A percentile compares a stretch with the other conserved stretches of the same genome.
Evolutionary conservation across 2,797 vertebrate genomes (phyloP).

Genomic region (Phalanger gymnotis): DNA sequence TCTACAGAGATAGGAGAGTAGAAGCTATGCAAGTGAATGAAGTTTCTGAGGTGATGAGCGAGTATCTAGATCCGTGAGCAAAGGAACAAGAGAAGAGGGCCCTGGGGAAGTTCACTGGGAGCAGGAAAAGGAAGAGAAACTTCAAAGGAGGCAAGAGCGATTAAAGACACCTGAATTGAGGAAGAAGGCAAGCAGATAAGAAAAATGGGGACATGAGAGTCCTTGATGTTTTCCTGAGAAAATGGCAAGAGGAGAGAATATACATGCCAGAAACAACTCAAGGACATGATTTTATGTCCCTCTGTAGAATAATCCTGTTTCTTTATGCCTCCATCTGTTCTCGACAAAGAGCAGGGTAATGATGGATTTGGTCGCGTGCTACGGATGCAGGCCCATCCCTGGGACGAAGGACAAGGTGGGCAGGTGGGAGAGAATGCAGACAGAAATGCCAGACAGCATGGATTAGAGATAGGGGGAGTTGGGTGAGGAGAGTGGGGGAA

Average conservation of each 20-base stretch:
- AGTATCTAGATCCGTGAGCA: background rate
- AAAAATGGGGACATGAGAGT: background rate
- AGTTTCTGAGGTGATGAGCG: background rate
- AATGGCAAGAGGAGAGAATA: background rate
- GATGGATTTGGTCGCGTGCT: background rate
- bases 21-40: background rate
- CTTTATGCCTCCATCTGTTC: background rate
- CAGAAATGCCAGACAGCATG: background rate
- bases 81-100: background rate
- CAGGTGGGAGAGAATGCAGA: background rate
- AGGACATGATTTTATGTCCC: background rate
- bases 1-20: background rate
- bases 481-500: background rate
- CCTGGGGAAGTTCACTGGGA: background rate
- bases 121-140: background rate
- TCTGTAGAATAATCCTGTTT: background rate
- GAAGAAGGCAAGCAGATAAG: background rate
- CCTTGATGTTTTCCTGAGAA: background rate
- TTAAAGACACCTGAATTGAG: background rate
- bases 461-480: background rate
- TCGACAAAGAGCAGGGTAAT: background rate
- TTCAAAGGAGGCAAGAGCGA: background rate
- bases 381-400: background rate
- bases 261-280: background rate
- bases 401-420: background rate